phyloP scores from a whole-genome alignment of 2,113 vertebrate species.

The Cyphomyrus discorhynchus region DNA sequence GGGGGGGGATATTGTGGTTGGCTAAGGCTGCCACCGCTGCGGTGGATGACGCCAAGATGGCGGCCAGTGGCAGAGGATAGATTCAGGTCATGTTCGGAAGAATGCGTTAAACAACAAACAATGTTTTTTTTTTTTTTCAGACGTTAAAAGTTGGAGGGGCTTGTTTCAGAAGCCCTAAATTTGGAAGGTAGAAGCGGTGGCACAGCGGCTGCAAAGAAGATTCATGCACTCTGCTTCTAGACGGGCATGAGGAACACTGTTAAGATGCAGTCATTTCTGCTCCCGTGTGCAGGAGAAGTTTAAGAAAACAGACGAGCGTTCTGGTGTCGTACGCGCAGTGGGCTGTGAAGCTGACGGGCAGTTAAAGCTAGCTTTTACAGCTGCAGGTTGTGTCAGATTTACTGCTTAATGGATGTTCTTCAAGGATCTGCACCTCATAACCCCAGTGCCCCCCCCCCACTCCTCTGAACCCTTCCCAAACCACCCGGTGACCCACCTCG shows the following conservation, averaged over 20 bases:
- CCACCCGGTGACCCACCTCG: neutral
- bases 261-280: neutral
- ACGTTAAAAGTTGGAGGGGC: neutral
- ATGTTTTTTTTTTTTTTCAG: neutral
- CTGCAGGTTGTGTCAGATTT: neutral
- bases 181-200: neutral
- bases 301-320: neutral
- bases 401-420: neutral
- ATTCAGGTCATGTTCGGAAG: conserved; percentile 35
- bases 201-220: neutral
- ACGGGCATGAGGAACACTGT: neutral
- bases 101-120: conserved; percentile 26
- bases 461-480: neutral
- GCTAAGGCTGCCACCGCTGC: conserved; percentile 31
- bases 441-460: neutral
- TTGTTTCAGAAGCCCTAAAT: neutral
- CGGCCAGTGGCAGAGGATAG: conserved; percentile 37
- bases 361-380: conserved; percentile 9
- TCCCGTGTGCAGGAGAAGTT: neutral
- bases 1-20: conserved; percentile 49
- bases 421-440: neutral
- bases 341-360: neutral
- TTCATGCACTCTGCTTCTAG: neutral
- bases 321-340: neutral
- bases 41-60: conserved; percentile 11